Evolutionary conservation across 2,888 invertebrate species (phyloP), one percentile per base, ranked within the genome.

Genomic region (Callosobruchus maculatus): DNA sequence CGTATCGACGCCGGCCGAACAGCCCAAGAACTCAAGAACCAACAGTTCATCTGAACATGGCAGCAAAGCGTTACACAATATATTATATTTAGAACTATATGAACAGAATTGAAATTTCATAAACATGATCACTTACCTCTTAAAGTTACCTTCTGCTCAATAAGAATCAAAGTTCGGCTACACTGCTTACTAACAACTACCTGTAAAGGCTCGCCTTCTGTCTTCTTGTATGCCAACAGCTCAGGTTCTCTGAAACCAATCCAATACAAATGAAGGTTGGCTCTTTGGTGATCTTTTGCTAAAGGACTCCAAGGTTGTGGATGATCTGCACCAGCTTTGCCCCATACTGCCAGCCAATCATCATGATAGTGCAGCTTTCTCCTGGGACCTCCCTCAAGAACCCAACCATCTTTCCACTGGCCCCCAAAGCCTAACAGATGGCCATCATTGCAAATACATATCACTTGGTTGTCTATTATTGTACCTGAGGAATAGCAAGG

Each of bases 291-390:
- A 81, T 96, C 77, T 82, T 92, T 92, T 49, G 93, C 90, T 70
- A 94, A 90, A 20, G 97, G 97, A 83, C 95, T 94, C 97, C 97
- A 97, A 0, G 97, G 97, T 82, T 95, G 96, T 0, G 97, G 95
- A 85, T 97, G 97, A 77, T 94, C 94, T 78, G 93, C 91, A 13
- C 92, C 92, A 67, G 93, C 92, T 80, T 94, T 92, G 87, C 96
- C 96, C 97, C 97, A 97, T 69, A 96, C 92, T 22, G 95, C 89
- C 70, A 95, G 88, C 86, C 90, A 85, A 74, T 87, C 89, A 71
- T 83, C 83, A 76, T 84, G 79, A 31, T 83, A 83, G 75, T 84
- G 84, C 49, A 87, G 77, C 73, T 81, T 82, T 66, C 84, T 80
- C 68, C 85, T 72, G 85, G 86, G 79, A 85, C 90, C 81, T 84